Conservation (phyloP, 2,888 invertebrate species). For the Lucinisca nassula region DNA sequence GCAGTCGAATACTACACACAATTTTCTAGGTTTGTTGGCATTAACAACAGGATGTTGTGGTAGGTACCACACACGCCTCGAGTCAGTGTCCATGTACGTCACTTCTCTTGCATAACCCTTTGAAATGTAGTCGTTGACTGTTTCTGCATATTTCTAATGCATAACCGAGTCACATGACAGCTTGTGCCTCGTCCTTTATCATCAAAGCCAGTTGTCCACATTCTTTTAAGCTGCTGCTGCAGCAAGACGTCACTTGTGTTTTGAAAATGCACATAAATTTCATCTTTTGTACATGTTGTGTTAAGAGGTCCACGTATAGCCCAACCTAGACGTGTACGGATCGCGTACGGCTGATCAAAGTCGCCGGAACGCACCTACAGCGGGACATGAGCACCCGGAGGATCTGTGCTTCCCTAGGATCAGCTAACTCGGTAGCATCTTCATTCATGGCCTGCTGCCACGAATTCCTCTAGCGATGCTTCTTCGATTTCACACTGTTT, state of each 20-base stretch:
- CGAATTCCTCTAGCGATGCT: too few relatives aligned
- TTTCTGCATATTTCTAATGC: slow-evolving; percentile 30
- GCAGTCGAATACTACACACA: slow-evolving; percentile 62
- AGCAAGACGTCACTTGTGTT: not conserved
- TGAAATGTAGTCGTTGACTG: slow-evolving; percentile 37
- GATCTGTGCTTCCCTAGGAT: too few relatives aligned
- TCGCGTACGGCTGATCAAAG: slow-evolving; percentile 33
- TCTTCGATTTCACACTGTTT: too few relatives aligned
- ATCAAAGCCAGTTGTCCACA: slow-evolving; percentile 43
- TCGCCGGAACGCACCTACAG: slow-evolving; percentile 27
- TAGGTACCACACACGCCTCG: slow-evolving; percentile 51
- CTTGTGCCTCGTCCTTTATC: slow-evolving; percentile 6
- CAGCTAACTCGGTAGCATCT: too few relatives aligned
- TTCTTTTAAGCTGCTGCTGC: slow-evolving; percentile 14
- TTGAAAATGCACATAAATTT: slow-evolving; percentile 1
- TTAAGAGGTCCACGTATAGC: slow-evolving; percentile 23
- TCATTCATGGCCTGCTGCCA: too few relatives aligned
- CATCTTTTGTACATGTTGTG: not conserved
- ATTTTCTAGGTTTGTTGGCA: slow-evolving; percentile 58
- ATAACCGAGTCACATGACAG: slow-evolving; percentile 8
- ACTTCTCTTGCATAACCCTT: slow-evolving; percentile 52
- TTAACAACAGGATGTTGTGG: slow-evolving; percentile 61
- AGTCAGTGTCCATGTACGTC: not conserved
- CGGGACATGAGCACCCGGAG: slow-evolving; percentile 37
- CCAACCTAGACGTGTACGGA: slow-evolving; percentile 45